Percentiles rank a stretch among this genome's conserved stretches.
phyloP scores from a whole-genome alignment of 2,888 invertebrate genomes.

The Drosophila anomelani region DNA sequence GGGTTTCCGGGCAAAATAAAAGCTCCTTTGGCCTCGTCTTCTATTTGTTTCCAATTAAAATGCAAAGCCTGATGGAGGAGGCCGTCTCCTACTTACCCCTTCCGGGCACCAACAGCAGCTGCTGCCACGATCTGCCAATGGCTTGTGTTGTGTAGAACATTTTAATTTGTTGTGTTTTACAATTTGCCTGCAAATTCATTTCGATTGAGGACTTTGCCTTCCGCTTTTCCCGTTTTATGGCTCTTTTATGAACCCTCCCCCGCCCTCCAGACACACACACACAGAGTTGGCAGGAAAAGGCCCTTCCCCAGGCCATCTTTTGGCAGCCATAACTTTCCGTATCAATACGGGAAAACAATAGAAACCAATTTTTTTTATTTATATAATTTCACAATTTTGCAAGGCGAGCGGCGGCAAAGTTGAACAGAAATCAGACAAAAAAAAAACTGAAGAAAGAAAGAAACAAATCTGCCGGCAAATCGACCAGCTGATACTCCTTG shows the following conservation, averaged over 20 bases:
- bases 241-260: slow-evolving; percentile 13
- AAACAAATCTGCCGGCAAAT: slow-evolving; percentile 6
- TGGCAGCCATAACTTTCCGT: slow-evolving; percentile 30
- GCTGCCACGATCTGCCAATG: slow-evolving; percentile 7
- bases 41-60: slow-evolving; percentile 27
- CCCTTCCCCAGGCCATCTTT: slow-evolving; percentile 3
- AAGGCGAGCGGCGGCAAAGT: slow-evolving; percentile 3
- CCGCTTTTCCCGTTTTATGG: slow-evolving; percentile 2
- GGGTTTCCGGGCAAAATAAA: not conserved
- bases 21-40: slow-evolving; percentile 1
- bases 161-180: slow-evolving; percentile 64
- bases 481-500: slow-evolving; percentile 23
- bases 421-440: slow-evolving; percentile 3
- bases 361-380: slow-evolving; percentile 53
- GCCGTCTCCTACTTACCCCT: not conserved
- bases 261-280: not conserved
- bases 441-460: not conserved
- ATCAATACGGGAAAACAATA: slow-evolving; percentile 59
- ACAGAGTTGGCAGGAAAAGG: slow-evolving; percentile 32
- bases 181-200: slow-evolving; percentile 46
- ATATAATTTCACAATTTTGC: slow-evolving; percentile 60
- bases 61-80: slow-evolving; percentile 8
- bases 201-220: slow-evolving; percentile 10
- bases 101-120: not conserved
- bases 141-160: slow-evolving; percentile 32